Base-by-base conservation (phyloP, 2,888 invertebrate species). In the Teleogryllus oceanicus region DNA sequence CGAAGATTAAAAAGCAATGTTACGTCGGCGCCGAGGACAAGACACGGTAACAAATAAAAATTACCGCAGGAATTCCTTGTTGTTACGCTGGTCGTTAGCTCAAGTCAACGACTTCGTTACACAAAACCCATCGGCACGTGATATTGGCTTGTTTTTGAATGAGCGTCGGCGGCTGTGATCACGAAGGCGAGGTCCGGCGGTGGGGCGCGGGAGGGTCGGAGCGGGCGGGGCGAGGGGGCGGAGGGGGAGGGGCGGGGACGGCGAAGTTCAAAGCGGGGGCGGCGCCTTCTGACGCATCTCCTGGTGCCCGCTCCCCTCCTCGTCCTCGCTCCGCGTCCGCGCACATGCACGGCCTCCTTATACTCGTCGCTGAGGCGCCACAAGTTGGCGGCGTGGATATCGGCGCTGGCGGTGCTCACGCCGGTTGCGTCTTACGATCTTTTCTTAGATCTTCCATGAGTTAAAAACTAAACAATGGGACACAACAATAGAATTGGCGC, bases 111-210 rank as follows among this genome's bases (percentile, higher is more conserved):
- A 13, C 4, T 62, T 62, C 62, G 62, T n/a, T 62, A 13, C n/a
- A 62, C 62, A 62, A 62, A 62, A n/a, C 16, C 62, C 13, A 62
- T n/a, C 62, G 62, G 11, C 16, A 62, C 62, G 62, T 62, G 62
- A 62, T 62, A 62, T 62, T 62, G 62, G 62, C 62, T 62, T 62
- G 62, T 62, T 62, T 62, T 62, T 62, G 62, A 62, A 62, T 62
- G 16, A n/a, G 16, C n/a, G 62, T 13, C 62, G 62, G 62, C 62
- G n/a, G 62, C 62, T 62, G 62, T 62, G 62, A 62, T 62, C 62
- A 62, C 62, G 37, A 37, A 8, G 13, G 62, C 62, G 62, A 62
- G 62, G 62, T 11, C 13, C 13, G 62, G 62, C 62, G 62, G 62
- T 3, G 62, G 13, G 5, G 24, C 24, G 24, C 24, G 62, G 13